A percentile compares a stretch with the other conserved stretches of the same genome.
These are phyloP conservation scores for Tricholaema leucomelas DNA, from an alignment of 2,113 vertebrate genomes.

Conservation along the genomic window DNA sequence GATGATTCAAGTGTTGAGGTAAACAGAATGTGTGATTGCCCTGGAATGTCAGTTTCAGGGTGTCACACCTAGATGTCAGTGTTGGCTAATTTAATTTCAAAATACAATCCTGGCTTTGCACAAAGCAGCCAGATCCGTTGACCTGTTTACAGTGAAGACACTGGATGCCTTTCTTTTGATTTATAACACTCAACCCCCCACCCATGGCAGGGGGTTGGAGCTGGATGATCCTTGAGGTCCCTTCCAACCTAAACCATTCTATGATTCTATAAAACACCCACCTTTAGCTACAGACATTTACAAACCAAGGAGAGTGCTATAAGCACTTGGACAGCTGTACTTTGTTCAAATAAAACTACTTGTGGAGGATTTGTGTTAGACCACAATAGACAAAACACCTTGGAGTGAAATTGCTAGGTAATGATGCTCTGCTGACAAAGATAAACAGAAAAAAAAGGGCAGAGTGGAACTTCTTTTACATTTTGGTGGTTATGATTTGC, in stretches of 20 bases:
- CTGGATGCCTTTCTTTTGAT: neutral
- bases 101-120: neutral
- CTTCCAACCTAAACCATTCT: no score
- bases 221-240: no score
- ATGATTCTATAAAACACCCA: no score
- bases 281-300: neutral
- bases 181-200: neutral
- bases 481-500: neutral
- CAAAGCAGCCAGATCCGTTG: neutral
- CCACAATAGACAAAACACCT: no score
- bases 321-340: neutral
- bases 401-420: neutral
- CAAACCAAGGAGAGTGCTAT: neutral
- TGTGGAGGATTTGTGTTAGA: neutral
- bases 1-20: accelerated
- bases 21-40: accelerated
- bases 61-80: neutral
- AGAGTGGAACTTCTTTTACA: neutral
- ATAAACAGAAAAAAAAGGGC: neutral
- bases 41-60: neutral
- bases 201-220: no score
- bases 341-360: neutral
- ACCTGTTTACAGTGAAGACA: neutral
- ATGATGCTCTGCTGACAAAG: neutral
- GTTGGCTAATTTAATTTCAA: neutral